Conservation (phyloP, 2,888 invertebrate genomes). For the Ophion slaviceki region DNA sequence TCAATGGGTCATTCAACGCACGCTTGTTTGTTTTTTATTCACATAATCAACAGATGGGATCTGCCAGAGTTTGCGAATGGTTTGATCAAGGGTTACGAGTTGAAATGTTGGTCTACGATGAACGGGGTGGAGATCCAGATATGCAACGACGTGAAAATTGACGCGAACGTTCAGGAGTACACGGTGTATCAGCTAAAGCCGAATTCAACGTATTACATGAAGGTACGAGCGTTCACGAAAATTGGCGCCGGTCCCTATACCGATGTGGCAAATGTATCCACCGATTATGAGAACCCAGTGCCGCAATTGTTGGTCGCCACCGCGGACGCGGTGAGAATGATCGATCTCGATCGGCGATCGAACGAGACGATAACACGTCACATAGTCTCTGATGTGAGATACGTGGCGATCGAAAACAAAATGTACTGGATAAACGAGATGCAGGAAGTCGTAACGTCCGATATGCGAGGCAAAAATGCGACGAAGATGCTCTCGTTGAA, state of each 20-base stretch:
- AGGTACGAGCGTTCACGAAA: slow-evolving; percentile 92
- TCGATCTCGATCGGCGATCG: slow-evolving; percentile 90
- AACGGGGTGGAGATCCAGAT: slow-evolving; percentile 84
- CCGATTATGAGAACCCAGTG: slow-evolving; percentile 90
- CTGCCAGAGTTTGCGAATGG: slow-evolving; percentile 90
- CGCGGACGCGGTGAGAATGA: slow-evolving; percentile 88
- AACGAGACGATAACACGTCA: slow-evolving; percentile 87
- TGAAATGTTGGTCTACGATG: slow-evolving; percentile 88
- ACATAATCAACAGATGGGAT: slow-evolving; percentile 89
- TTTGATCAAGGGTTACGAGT: slow-evolving; percentile 89
- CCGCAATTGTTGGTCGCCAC: slow-evolving; percentile 92
- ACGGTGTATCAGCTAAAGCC: slow-evolving; percentile 85
- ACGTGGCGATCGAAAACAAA: slow-evolving; percentile 89
- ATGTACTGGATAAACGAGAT: slow-evolving; percentile 93
- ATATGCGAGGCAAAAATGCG: slow-evolving; percentile 85
- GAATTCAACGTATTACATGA: slow-evolving; percentile 87
- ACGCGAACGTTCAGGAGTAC: slow-evolving; percentile 86
- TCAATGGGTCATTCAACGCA: not conserved
- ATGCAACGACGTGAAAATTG: slow-evolving; percentile 85
- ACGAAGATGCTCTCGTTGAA: slow-evolving; percentile 86
- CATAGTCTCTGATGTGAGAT: slow-evolving; percentile 89
- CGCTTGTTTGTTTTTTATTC: not conserved
- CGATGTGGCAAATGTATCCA: slow-evolving; percentile 87
- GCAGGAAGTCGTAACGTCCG: slow-evolving; percentile 88
- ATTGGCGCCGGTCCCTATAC: slow-evolving; percentile 91